Evolutionary conservation across 1,140 invertebrate genomes (phyloP).

Genomic region (Drosophila obscura): DNA sequence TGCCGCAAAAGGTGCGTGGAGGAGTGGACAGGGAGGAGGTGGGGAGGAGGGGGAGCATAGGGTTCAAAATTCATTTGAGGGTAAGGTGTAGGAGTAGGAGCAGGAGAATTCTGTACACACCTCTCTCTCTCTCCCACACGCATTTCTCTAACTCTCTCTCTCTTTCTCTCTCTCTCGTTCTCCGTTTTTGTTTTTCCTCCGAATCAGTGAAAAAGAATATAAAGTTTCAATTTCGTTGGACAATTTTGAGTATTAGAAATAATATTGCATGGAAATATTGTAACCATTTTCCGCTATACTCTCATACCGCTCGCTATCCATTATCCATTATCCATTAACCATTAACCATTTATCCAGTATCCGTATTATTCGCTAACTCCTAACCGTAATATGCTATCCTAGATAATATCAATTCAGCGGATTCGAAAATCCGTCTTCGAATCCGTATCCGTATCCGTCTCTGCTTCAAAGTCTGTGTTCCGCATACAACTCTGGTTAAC

Average conservation of each 20-base stretch:
- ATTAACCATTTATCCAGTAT: slow-evolving; percentile 17
- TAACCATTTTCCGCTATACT: slow-evolving; percentile 23
- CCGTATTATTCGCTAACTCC: too few species aligned
- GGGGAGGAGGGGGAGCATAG: not conserved
- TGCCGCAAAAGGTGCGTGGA: slow-evolving; percentile 7
- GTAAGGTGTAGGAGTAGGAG: slow-evolving; percentile 1
- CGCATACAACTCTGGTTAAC: too few species aligned
- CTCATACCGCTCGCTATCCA: slow-evolving; percentile 15
- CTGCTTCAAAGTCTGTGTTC: too few species aligned
- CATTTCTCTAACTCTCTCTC: not conserved
- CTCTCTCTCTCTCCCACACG: slow-evolving; percentile 21
- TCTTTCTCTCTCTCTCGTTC: not conserved
- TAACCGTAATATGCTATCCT: slow-evolving; percentile 19
- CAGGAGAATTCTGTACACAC: slow-evolving; percentile 42
- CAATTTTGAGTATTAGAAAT: slow-evolving; percentile 59
- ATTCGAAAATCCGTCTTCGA: not conserved
- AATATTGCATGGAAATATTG: slow-evolving; percentile 51
- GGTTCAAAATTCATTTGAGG: not conserved
- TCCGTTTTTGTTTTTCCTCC: slow-evolving; percentile 7
- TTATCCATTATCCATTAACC: slow-evolving; percentile 12
- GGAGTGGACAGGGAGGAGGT: not conserved
- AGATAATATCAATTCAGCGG: slow-evolving; percentile 29
- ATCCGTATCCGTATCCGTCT: not conserved
- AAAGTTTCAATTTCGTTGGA: slow-evolving; percentile 21
- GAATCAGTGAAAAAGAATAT: slow-evolving; percentile 14